Evolutionary conservation across 2,888 invertebrate genomes (phyloP).

Genomic region (Cheilosia vulpina): DNA sequence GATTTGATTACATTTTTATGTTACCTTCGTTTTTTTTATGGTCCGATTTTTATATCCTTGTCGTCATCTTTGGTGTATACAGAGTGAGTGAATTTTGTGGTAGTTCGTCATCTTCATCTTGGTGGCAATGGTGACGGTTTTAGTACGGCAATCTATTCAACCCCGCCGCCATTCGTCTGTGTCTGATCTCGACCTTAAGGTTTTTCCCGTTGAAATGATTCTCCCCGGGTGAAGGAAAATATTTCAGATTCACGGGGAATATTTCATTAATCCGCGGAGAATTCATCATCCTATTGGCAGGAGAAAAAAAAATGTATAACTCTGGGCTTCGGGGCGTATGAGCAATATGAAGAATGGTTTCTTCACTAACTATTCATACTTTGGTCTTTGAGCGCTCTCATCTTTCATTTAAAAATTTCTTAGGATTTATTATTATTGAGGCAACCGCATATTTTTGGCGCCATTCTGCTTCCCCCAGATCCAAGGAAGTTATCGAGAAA

Average conservation of each 20-base stretch:
- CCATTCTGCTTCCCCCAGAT: conserved; percentile 11
- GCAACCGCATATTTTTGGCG: conserved; percentile 50
- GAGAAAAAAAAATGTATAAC: conserved; percentile 12
- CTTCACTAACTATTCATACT: conserved; percentile 33
- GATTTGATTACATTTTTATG: conserved; percentile 63
- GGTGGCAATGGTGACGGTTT: conserved; percentile 10
- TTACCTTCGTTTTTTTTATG: conserved; percentile 43
- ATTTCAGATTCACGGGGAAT: conserved; percentile 54
- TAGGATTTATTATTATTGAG: conserved; percentile 57
- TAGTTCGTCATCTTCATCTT: conserved; percentile 6
- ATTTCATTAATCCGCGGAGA: conserved; percentile 50
- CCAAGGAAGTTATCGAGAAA: background rate
- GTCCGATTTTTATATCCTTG: conserved; percentile 36
- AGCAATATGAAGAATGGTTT: conserved; percentile 34
- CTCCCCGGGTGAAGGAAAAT: conserved; percentile 37
- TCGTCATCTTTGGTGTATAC: conserved; percentile 28
- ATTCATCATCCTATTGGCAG: conserved; percentile 39
- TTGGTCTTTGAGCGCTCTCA: conserved; percentile 17
- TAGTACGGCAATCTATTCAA: conserved; percentile 38
- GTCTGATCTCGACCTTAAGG: conserved; percentile 22
- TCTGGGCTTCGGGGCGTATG: background rate
- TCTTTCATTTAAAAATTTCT: conserved; percentile 59
- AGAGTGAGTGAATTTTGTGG: background rate
- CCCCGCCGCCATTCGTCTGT: conserved; percentile 13
- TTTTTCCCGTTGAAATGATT: conserved; percentile 25